Base-by-base conservation (phyloP, 2,888 invertebrate genomes). In the Iphiclides podalirius region DNA sequence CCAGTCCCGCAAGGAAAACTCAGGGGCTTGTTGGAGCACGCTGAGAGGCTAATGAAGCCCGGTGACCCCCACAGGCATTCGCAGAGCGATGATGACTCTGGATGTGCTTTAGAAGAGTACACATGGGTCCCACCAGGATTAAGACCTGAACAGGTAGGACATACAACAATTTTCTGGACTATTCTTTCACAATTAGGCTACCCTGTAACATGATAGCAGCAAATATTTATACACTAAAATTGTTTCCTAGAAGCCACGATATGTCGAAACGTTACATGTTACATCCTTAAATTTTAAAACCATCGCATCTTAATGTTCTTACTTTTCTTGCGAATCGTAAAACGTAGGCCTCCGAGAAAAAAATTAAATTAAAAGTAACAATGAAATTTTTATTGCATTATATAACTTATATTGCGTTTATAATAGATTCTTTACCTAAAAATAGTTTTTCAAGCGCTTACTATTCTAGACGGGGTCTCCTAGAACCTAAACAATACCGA, bases 101-200 rank as follows among this genome's bases (percentile, higher is more conserved):
- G 99, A 7, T 99, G 98, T 78, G 98, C 98, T 14, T 87, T 99
- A 58, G 98, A 99, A 78, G 98, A 99, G 81, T 98, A 98, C 81
- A 97, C 98, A 1, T 99, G 98, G 98, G 96, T 98, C 55, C 99
- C 99, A 31, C 96, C 97, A 1, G 98, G 98, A 54, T 90, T 98
- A 11, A 92, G 98, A 75, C 98, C 98, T 1, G 98, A 98, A 87
- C 98, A 98, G 94, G 98, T 98, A 79, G 84, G 87, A n/a, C 8
- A 14, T 38, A 26, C 8, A 8, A 23, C n/a, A 13, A 12, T 38
- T 38, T 13, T 12, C n/a, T n/a, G n/a, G n/a, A 6, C 1, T n/a
- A 15, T 4, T 14, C n/a, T 14, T 6, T 13, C 1, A 7, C 6
- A 34, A 0, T 12, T 13, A 6, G 11, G 9, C 13, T 34, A 34